phyloP scores from a whole-genome alignment of 2,888 invertebrate species.

The Brenthis hecate region DNA sequence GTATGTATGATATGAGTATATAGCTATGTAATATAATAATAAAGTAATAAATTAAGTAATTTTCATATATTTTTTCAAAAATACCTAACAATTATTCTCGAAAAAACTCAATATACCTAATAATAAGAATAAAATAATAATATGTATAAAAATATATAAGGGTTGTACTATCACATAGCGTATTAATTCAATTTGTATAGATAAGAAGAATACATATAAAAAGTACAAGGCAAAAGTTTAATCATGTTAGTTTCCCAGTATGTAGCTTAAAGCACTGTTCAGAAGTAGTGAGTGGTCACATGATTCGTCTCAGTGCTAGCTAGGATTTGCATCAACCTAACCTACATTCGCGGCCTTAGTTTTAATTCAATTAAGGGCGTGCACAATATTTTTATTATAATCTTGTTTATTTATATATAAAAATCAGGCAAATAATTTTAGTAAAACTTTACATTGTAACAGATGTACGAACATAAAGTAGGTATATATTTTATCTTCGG shows the following conservation, averaged over 20 bases:
- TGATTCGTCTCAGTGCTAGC: constrained; percentile 15
- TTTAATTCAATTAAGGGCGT: constrained; percentile 21
- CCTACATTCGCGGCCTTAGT: constrained; percentile 22
- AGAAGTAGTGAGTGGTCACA: constrained; percentile 18
- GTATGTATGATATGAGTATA: no score
- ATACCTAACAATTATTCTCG: no score
- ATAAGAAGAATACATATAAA: not conserved
- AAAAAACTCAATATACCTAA: no score
- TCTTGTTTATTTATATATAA: not conserved
- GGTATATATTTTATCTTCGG: not conserved
- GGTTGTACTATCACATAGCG: no score
- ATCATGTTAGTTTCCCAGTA: constrained; percentile 5
- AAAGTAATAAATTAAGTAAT: no score
- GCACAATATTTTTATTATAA: constrained; percentile 14
- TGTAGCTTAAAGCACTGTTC: constrained; percentile 18
- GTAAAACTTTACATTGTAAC: not conserved
- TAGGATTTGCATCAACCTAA: constrained; percentile 30
- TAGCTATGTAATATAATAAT: no score
- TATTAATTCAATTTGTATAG: not conserved
- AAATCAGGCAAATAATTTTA: not conserved
- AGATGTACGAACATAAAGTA: no score
- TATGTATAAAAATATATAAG: no score
- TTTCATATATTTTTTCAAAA: no score
- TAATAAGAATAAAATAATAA: no score
- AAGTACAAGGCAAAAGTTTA: constrained; percentile 4